Conservation (phyloP, 2,113 vertebrate genomes). For the Ranitomeya imitator region DNA sequence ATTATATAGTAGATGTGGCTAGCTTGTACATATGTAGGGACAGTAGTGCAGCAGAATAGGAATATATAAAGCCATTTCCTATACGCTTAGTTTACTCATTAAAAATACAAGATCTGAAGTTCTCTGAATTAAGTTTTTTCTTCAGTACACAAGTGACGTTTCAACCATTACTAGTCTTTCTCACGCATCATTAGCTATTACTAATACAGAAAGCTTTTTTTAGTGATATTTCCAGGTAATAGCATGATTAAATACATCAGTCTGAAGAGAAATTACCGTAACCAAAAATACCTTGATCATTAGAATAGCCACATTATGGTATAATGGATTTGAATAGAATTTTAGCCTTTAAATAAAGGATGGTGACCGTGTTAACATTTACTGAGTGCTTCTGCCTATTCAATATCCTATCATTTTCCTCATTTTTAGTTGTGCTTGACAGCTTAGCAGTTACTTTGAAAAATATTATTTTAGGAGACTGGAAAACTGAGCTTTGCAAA, state of each 20-base stretch:
- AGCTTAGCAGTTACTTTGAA: conserved; percentile 28
- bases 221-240: conserved; percentile 26
- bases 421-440: conserved; percentile 29
- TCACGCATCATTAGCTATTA: not conserved
- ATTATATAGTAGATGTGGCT: too few species aligned
- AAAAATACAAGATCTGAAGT: too few species aligned
- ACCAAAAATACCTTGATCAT: conserved; percentile 23
- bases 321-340: conserved; percentile 27
- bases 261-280: conserved; percentile 39
- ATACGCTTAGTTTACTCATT: not conserved
- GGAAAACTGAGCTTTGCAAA: not conserved
- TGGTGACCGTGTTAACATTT: conserved; percentile 42
- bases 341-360: conserved; percentile 23
- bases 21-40: too few species aligned
- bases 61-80: not conserved
- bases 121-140: too few species aligned
- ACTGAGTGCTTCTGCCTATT: conserved; percentile 22
- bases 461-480: conserved; percentile 47
- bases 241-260: conserved; percentile 31
- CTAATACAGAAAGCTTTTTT: conserved; percentile 17
- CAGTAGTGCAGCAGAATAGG: too few species aligned
- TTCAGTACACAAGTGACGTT: too few species aligned
- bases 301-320: conserved; percentile 9
- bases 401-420: conserved; percentile 32
- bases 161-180: too few species aligned